Evolutionary conservation across 2,113 vertebrate species (phyloP), one percentile per base, ranked within the genome.

Genomic region (Melierax canorus): DNA sequence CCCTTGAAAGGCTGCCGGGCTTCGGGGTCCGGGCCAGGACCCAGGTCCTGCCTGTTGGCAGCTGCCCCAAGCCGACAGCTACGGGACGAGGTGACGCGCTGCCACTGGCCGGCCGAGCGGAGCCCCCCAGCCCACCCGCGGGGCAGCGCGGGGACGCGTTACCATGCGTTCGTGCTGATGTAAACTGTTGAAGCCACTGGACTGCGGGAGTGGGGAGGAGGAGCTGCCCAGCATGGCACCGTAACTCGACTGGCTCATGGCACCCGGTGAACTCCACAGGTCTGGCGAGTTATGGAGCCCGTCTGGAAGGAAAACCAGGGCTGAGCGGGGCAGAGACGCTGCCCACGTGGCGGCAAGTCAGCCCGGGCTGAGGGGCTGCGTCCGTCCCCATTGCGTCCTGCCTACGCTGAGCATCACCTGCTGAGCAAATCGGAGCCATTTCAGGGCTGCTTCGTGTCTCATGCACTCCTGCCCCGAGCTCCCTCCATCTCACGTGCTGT

Each of bases 151-250:
- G 84, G 84, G 85, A 88, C 7, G 2, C 6, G 66, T 94, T 98
- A 99, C 99, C 99, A 99, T 99, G 95, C 99, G 99, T 80, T 99
- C 99, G 10, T 99, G 99, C 86, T 99, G 99, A 77, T 99, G 99
- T 94, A 99, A 98, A 92, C 99, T 97, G 46, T 98, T 98, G 88
- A 99, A 99, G 80, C 98, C 97, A 5, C 99, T 95, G 26, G 99
- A 94, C 92, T 99, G 98, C 2, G 98, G 98, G 78, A 99, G 98
- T 22, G 99, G 99, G 71, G 99, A 98, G 1, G 99, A 98, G 81
- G 97, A 96, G 88, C 98, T 99, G 13, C 99, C 98, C 96, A 99
- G 97, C 98, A 99, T 98, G 92, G 99, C 98, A 6, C 99, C 98
- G 77, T 99, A 99, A 83, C 98, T 98, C 22, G 99, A 97, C 98